These are phyloP conservation scores for Bruchidius siliquastri DNA, from an alignment of 2,888 invertebrate species.

Conservation along the genomic window DNA sequence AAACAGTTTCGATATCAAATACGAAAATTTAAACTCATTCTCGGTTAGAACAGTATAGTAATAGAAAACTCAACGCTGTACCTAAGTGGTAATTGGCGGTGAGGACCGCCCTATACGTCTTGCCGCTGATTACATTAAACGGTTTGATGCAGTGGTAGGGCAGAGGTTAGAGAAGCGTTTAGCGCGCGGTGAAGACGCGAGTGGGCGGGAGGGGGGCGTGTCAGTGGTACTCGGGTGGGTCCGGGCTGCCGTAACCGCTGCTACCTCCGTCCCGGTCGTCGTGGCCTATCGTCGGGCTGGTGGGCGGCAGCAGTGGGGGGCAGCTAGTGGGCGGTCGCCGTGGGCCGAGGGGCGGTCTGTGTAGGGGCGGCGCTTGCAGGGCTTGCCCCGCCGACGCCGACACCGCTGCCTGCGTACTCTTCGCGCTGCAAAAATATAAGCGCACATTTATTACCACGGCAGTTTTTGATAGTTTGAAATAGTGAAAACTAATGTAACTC, in stretches of 20 bases:
- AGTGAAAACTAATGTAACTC: no score
- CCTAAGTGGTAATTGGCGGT: no score
- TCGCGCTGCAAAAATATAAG: slow-evolving; percentile 48
- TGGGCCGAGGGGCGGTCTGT: slow-evolving; percentile 34
- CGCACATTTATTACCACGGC: no score
- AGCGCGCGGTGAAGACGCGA: no score
- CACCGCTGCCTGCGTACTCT: slow-evolving; percentile 35
- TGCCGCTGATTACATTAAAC: no score
- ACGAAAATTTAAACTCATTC: no score
- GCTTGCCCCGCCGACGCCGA: background rate
- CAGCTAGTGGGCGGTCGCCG: slow-evolving; percentile 44
- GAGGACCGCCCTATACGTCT: no score
- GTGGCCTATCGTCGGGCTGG: slow-evolving; percentile 8
- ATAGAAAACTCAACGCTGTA: no score
- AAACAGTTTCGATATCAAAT: no score
- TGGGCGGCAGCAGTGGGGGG: background rate
- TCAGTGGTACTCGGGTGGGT: slow-evolving; percentile 50
- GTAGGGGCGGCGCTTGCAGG: background rate
- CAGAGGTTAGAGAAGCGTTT: slow-evolving; percentile 4
- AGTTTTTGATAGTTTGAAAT: no score
- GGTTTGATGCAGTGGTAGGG: background rate
- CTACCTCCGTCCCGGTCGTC: slow-evolving; percentile 62
- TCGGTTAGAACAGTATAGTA: no score
- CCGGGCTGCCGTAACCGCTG: slow-evolving; percentile 76
- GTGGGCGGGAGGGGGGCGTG: slow-evolving; percentile 41